phyloP scores from a whole-genome alignment of 2,797 vertebrate genomes.

The Meriones psammophilus region DNA sequence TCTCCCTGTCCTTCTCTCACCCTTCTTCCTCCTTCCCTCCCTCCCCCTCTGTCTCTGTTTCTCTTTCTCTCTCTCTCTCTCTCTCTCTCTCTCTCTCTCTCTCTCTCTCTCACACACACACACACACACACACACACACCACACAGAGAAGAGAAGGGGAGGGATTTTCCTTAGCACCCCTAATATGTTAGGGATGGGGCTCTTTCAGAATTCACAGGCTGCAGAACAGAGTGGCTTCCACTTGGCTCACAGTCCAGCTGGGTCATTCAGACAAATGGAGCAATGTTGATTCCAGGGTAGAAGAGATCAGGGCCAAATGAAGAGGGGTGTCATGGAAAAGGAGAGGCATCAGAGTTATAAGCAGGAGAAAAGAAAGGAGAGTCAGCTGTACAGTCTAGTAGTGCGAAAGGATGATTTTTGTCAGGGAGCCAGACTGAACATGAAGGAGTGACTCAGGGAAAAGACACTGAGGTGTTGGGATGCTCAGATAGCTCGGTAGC shows the following conservation, averaged over 20 bases:
- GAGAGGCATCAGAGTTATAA: neutral
- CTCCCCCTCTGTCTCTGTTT: too few relatives aligned
- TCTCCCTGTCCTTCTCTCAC: neutral
- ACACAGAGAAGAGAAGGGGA: neutral
- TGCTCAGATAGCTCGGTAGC: neutral
- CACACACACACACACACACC: too few relatives aligned
- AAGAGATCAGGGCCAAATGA: conserved; percentile 11
- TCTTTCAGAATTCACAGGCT: conserved; percentile 67
- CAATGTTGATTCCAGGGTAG: conserved; percentile 43
- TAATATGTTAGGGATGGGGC: neutral
- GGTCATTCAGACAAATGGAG: neutral
- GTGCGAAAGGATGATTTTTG: neutral
- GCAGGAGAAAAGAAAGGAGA: conserved; percentile 6
- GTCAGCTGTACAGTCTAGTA: neutral
- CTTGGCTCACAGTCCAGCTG: neutral
- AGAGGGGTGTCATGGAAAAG: neutral
- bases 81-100: too few relatives aligned
- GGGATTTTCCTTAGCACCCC: neutral
- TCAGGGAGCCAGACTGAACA: neutral
- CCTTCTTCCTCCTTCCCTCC: too few relatives aligned
- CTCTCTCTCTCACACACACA: too few relatives aligned
- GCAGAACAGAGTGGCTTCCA: conserved; percentile 68
- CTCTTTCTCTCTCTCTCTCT: too few relatives aligned
- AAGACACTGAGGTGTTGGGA: neutral
- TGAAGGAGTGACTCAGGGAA: neutral